Evolutionary conservation across 2,113 vertebrate species (phyloP).

Genomic region (Bubo bubo): DNA sequence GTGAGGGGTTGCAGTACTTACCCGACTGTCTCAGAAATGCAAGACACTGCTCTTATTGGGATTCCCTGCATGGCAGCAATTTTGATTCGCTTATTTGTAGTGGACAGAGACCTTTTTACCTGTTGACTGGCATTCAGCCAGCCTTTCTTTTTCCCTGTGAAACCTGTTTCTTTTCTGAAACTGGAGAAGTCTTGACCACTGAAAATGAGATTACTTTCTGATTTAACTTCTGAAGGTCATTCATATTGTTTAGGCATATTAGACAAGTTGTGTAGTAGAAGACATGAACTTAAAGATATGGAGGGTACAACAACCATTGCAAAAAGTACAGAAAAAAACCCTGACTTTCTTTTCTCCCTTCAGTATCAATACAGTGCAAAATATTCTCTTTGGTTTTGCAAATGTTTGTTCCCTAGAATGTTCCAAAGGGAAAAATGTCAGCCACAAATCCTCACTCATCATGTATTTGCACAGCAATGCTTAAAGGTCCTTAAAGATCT

Average conservation of each 20-base stretch:
- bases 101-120: neutral
- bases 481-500: conserved; percentile 29
- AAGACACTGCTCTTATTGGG: neutral
- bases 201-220: neutral
- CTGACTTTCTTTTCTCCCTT: neutral
- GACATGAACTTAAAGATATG: neutral
- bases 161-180: neutral
- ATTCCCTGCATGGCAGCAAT: neutral
- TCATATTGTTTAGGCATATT: neutral
- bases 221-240: neutral
- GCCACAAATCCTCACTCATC: conserved; percentile 13
- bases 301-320: neutral
- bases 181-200: neutral
- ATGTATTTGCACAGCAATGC: conserved; percentile 8
- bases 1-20: neutral
- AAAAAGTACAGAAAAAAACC: neutral
- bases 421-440: conserved; percentile 46
- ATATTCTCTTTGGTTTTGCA: neutral
- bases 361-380: neutral
- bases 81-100: neutral
- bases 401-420: conserved; percentile 16
- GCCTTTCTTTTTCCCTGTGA: neutral
- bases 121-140: neutral
- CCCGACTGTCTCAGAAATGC: neutral
- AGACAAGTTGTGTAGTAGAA: neutral